Evolutionary conservation across 2,113 vertebrate genomes (phyloP).

Genomic region (Notechis scutatus): DNA sequence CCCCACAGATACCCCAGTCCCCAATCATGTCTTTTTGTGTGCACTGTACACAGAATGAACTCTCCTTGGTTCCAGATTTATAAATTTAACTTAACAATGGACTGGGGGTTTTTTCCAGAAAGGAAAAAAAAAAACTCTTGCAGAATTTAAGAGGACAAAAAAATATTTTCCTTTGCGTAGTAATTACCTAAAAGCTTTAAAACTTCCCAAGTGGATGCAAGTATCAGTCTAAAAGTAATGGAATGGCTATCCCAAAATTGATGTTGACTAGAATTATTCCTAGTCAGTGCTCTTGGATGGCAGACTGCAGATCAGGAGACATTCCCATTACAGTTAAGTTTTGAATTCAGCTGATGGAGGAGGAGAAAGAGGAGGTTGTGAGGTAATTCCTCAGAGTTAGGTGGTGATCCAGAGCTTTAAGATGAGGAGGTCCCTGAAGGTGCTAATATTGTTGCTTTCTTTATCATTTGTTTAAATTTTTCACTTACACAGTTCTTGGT

Average conservation of each 20-base stretch:
- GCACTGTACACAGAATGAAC: neutral
- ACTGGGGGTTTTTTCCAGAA: neutral
- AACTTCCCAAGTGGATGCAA: neutral
- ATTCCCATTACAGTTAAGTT: neutral
- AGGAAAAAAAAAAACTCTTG: neutral
- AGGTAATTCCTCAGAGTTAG: neutral
- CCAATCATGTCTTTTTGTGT: neutral
- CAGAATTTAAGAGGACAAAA: neutral
- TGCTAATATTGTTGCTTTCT: neutral
- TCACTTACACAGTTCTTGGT: neutral
- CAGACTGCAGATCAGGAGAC: neutral
- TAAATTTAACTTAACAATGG: neutral
- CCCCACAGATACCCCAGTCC: neutral
- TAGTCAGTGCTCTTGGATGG: neutral
- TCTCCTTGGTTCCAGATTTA: neutral
- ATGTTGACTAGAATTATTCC: neutral
- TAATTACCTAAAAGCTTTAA: neutral
- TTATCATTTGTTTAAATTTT: neutral
- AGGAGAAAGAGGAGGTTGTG: neutral
- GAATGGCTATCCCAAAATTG: neutral
- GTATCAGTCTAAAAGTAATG: neutral
- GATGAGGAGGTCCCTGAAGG: neutral
- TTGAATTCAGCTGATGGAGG: too few species aligned
- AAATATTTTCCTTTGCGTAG: neutral
- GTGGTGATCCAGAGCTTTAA: neutral